Evolutionary conservation across 2,113 vertebrate species (phyloP), one percentile per base, ranked within the genome.

Genomic region (Cryptomyrus ogoouensis): DNA sequence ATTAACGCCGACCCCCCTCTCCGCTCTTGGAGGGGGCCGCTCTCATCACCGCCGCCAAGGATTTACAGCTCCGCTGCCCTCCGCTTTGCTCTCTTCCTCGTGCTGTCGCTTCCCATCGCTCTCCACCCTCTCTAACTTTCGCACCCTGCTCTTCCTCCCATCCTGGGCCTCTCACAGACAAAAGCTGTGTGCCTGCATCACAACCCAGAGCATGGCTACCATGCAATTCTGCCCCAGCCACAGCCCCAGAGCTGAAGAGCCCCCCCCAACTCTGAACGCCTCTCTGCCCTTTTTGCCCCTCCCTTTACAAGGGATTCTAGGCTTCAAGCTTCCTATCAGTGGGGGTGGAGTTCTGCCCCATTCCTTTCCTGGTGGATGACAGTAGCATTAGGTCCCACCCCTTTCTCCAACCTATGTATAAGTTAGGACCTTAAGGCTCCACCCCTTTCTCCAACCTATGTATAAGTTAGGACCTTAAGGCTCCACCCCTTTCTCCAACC

Each of bases 1-100:
- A 95, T 95, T 94, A 95, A 93, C 88, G 93, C 47, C 89, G 56
- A 62, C 92, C 56, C 89, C 39, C 19, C 52, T 39, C n/a, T 88
- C 83, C 90, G 47, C 35, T 83, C 35, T 58, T 86, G 21, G 62
- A 88, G 85, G 88, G 80, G 15, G 39, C 21, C 49, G 90, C 58
- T 88, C 74, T 84, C 53, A 47, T 88, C 84, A 89, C 87, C 12
- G 90, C 52, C 62, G 58, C 49, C 12, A 10, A 91, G 90, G 89
- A 93, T 92, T 94, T 90, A 92, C 85, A 87, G 89, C 90, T 52
- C 44, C 24, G 4, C 89, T 87, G 53, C 52, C 91, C 88, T 93
- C 91, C 74, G 44, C 89, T 62, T 53, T 35, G 86, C 47, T 52
- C 44, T 87, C 70, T 74, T n/a, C 53, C 50, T 66, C 42, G 8